Evolutionary conservation across 37 sponge, comb jelly and placozoan genomes (phyloP).

Genomic region (Amphimedon queenslandica): DNA sequence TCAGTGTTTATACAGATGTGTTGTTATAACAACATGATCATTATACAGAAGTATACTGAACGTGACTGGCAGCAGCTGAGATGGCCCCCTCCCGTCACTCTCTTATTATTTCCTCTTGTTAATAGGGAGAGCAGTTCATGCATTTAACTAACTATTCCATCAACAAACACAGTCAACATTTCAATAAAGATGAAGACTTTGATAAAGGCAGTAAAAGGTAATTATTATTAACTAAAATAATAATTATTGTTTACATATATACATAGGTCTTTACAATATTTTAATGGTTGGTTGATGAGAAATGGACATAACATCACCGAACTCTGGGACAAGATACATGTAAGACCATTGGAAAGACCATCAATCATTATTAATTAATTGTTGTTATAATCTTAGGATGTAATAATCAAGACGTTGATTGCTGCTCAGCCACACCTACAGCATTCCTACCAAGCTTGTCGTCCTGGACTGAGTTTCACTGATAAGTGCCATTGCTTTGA

Average conservation of each 20-base stretch:
- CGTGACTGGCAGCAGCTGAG: no score
- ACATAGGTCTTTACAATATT: slow-evolving; percentile 57
- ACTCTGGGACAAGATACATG: slow-evolving; percentile 82
- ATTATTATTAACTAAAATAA: not conserved
- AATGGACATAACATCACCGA: slow-evolving; percentile 67
- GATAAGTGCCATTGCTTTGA: slow-evolving; percentile 77
- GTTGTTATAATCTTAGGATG: slow-evolving; percentile 49
- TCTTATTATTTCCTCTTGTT: no score
- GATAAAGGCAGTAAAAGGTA: slow-evolving; percentile 81
- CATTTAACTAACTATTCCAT: slow-evolving; percentile 95
- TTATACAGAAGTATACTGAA: no score
- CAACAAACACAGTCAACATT: slow-evolving; percentile 80
- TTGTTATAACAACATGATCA: no score
- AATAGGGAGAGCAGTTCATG: slow-evolving; percentile 71
- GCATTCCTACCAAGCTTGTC: slow-evolving; percentile 75
- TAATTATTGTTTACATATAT: not conserved
- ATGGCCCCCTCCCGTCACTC: no score
- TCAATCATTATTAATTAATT: not conserved
- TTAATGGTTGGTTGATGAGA: slow-evolving; percentile 66
- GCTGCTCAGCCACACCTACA: slow-evolving; percentile 66
- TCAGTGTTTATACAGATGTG: no score
- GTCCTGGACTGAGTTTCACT: slow-evolving; percentile 42
- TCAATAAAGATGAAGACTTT: slow-evolving; percentile 51
- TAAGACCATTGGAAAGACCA: slow-evolving; percentile 10
- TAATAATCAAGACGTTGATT: slow-evolving; percentile 82